Evolutionary conservation across 2,888 invertebrate species (phyloP).

Genomic region (Ochropleura plecta): DNA sequence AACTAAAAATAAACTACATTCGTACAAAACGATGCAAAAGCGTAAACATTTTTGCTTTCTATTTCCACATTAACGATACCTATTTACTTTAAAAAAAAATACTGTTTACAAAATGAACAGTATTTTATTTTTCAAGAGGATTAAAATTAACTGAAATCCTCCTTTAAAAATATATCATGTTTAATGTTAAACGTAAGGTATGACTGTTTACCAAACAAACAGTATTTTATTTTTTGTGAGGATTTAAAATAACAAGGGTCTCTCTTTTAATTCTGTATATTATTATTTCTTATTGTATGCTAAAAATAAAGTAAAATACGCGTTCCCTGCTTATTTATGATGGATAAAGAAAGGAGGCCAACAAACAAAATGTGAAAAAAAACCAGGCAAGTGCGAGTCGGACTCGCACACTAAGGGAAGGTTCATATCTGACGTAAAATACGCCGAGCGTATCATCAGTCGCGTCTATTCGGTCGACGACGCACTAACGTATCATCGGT

Average conservation of each 20-base stretch:
- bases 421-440: no score
- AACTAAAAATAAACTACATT: background rate
- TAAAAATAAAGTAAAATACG: background rate
- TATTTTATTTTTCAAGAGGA: slow-evolving; percentile 3
- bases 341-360: background rate
- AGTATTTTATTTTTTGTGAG: background rate
- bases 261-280: slow-evolving; percentile 1
- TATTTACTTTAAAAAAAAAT: slow-evolving; percentile 12
- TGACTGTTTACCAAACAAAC: background rate
- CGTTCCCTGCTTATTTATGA: background rate
- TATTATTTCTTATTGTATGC: background rate
- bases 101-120: slow-evolving; percentile 10
- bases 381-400: no score
- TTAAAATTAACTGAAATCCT: background rate
- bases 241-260: slow-evolving; percentile 1
- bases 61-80: background rate
- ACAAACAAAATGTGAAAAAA: slow-evolving; percentile 16
- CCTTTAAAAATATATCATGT: background rate
- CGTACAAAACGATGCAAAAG: background rate
- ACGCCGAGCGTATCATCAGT: no score
- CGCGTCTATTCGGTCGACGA: no score
- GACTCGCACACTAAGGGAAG: no score
- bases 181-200: background rate
- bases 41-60: background rate
- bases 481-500: no score